These are phyloP conservation scores for Pristis pectinata DNA, from an alignment of 2,797 vertebrate species.

Conservation along the genomic window DNA sequence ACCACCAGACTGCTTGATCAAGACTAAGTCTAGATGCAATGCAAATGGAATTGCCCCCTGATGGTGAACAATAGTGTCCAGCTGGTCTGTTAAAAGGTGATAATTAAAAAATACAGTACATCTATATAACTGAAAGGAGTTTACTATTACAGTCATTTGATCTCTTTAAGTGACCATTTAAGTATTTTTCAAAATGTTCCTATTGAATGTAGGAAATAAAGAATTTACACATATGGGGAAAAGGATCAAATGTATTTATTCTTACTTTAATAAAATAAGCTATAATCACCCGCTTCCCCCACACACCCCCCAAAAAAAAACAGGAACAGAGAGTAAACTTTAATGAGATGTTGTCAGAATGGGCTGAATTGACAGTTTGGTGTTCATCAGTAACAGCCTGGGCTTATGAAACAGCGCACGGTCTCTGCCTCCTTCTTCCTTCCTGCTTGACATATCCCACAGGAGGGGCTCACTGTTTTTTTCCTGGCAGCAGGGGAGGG, in stretches of 20 bases:
- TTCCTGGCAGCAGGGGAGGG: constrained; percentile 35
- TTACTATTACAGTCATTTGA: constrained; percentile 62
- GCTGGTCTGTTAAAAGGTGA: constrained; percentile 99
- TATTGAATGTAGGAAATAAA: neutral
- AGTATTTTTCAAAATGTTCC: neutral
- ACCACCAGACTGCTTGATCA: constrained; percentile 88
- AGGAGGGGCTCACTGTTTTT: constrained; percentile 39
- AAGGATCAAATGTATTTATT: neutral
- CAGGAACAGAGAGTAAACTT: constrained; percentile 1
- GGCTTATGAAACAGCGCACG: constrained; percentile 43
- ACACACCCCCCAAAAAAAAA: neutral
- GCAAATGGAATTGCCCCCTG: constrained; percentile 98
- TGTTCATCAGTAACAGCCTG: constrained; percentile 41
- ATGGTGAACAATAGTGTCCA: constrained; percentile 96
- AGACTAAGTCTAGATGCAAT: constrained; percentile 97
- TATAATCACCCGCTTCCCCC: neutral
- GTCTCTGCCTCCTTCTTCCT: constrained; percentile 37
- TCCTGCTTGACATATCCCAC: neutral
- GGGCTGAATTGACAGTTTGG: constrained; percentile 37
- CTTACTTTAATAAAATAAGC: neutral
- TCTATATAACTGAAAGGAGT: constrained; percentile 84
- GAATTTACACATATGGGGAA: neutral
- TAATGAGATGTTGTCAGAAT: constrained; percentile 28
- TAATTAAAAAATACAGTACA: constrained; percentile 99
- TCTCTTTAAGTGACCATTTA: constrained; percentile 27